Conservation (phyloP, 2,797 vertebrate genomes). For the Borostomias antarcticus region DNA sequence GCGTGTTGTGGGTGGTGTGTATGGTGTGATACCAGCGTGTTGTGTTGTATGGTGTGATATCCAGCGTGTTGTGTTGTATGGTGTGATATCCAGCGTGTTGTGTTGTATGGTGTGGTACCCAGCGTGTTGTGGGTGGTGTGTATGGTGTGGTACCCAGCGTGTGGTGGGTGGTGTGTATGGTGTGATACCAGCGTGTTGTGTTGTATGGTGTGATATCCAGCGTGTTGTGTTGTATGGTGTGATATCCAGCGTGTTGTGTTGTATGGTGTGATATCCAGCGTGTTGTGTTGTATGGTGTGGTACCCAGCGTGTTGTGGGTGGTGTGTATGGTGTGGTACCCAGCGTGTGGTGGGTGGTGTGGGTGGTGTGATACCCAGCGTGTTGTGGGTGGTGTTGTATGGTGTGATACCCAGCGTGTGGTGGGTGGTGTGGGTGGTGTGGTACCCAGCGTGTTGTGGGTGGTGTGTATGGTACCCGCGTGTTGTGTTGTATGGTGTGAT, state of each 20-base stretch:
- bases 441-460: constrained; percentile 49
- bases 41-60: constrained; percentile 43
- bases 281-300: no score
- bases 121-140: constrained; percentile 52
- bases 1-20: constrained; percentile 53
- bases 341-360: constrained; percentile 53
- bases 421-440: constrained; percentile 47
- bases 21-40: no score
- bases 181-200: no score
- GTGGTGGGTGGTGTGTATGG: constrained; percentile 54
- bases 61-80: constrained; percentile 53
- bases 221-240: constrained; percentile 60
- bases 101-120: no score
- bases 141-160: constrained; percentile 35
- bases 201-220: constrained; percentile 36
- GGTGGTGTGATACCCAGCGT: no score
- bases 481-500: constrained; percentile 41
- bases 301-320: constrained; percentile 48
- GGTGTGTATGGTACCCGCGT: constrained; percentile 56
- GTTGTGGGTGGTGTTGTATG: constrained; percentile 54
- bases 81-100: no score
- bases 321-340: constrained; percentile 35
- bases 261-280: constrained; percentile 34
- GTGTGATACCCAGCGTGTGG: constrained; percentile 52
- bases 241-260: no score